Base-by-base conservation (phyloP, 2,888 invertebrate species). In the Antheraea yamamai region DNA sequence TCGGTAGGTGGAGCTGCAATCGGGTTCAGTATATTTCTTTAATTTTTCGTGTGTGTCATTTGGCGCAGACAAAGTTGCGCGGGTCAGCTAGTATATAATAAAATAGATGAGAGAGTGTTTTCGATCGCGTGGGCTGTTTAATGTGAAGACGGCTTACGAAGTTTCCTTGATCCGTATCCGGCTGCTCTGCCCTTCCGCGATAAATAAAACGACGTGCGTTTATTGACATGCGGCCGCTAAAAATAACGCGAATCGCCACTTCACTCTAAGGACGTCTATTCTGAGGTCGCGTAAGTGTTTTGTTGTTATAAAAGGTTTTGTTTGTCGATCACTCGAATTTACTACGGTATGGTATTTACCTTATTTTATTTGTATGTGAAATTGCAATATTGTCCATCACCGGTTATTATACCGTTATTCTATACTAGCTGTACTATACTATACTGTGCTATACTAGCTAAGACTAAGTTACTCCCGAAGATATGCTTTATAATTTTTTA, bases 131-230 rank as follows among this genome's bases (percentile, higher is more conserved):
- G 68, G 66, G 20, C 72, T 55, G 71, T 16, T 26, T 66, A 66
- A 66, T 74, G 58, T 70, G 70, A 58, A 55, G 16, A 23, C 26
- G 35, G 47, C 14, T 39, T 70, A 70, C 10, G 30, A 66, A 77
- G 83, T 84, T 88, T 90, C 91, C 92, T 91, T 89, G 90, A 90
- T 91, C 87, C 86, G 85, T 83, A 87, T 86, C 86, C 85, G 85
- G 82, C 76, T 77, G 74, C 82, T 80, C 81, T 85, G 89, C 89
- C 90, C 89, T 92, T 91, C 90, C 88, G 85, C 84, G 83, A 81
- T 80, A 79, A 81, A 83, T 82, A 83, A 81, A 84, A 84, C 75
- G 74, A 72, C 73, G 70, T 58, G 70, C 75, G 83, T 85, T 83
- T 89, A 88, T 89, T 87, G 89, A 90, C 89, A 89, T 83, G 84